Evolutionary conservation across 2,888 invertebrate genomes (phyloP), one percentile per base, ranked within the genome.

Genomic region (Parnassius smintheus): DNA sequence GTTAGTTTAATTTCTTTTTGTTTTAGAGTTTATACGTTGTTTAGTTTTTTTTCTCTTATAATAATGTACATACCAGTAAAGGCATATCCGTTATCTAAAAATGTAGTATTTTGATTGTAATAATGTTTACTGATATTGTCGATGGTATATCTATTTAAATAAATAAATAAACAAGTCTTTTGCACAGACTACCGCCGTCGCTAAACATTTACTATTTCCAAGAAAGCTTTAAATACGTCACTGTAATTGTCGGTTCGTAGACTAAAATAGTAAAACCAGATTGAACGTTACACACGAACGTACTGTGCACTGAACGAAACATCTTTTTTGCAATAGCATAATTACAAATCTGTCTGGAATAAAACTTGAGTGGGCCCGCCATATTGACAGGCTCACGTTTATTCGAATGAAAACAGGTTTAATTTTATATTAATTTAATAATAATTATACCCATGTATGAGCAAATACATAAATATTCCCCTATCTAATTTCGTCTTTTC

Each of bases 201-300:
- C n/a, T 25, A 12, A 0, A 44, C 22, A 2, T 44, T 25, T 44
- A 48, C 22, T 59, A 35, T 41, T 55, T 42, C 18, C 50, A 18
- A 45, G 1, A 9, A 41, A 12, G 51, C 44, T 63, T 51, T 51
- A 63, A 63, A 63, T 63, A 56, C 56, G 59, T 59, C 63, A 63
- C 59, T 59, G 48, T 63, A 63, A 63, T 63, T 63, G 59, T 63
- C 59, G 63, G 63, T 63, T 63, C 56, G 55, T 56, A 46, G 46
- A 59, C 56, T 59, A 52, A 55, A 63, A 59, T 63, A 59, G 55
- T 58, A 13, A 46, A 59, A 51, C 52, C 48, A 45, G 61, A 56
- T 49, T 35, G n/a, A 25, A 22, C 51, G 42, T 50, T 51, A 51
- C 51, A 44, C 13, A 41, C 12, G 42, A 22, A 55, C 52, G 50